These are phyloP conservation scores for Mus minutoides DNA, from an alignment of 2,797 vertebrate genomes.

Conservation along the genomic window DNA sequence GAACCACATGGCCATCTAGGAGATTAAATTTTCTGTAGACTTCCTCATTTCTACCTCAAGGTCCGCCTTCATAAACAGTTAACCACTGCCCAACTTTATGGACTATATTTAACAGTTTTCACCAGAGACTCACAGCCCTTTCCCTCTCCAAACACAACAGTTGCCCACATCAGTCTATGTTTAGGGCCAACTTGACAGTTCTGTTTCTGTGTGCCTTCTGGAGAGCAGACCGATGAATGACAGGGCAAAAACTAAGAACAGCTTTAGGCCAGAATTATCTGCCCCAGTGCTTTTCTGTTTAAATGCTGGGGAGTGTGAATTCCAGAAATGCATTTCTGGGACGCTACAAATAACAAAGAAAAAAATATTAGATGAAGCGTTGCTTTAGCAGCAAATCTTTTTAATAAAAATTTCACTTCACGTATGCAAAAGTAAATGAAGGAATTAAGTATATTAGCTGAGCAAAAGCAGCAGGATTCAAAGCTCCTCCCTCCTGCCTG, in stretches of 20 bases:
- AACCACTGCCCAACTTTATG: background rate
- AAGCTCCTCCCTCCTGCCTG: background rate
- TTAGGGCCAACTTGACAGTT: conserved; percentile 51
- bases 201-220: conserved; percentile 22
- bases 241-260: background rate
- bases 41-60: background rate
- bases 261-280: conserved; percentile 49
- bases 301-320: background rate
- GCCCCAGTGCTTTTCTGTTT: background rate
- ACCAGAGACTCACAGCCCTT: background rate
- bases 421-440: background rate
- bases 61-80: background rate
- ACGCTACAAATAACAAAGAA: background rate
- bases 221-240: background rate
- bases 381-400: background rate
- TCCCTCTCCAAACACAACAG: conserved; percentile 40
- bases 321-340: background rate
- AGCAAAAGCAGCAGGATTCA: background rate
- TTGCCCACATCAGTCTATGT: conserved; percentile 1
- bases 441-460: background rate
- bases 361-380: conserved; percentile 6
- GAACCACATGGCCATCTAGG: background rate
- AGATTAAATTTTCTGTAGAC: background rate
- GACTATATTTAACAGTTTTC: conserved; percentile 12
- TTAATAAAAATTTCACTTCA: background rate